These are phyloP conservation scores for Cyrtodaria siliqua DNA, from an alignment of 2,888 invertebrate genomes.

Conservation along the genomic window DNA sequence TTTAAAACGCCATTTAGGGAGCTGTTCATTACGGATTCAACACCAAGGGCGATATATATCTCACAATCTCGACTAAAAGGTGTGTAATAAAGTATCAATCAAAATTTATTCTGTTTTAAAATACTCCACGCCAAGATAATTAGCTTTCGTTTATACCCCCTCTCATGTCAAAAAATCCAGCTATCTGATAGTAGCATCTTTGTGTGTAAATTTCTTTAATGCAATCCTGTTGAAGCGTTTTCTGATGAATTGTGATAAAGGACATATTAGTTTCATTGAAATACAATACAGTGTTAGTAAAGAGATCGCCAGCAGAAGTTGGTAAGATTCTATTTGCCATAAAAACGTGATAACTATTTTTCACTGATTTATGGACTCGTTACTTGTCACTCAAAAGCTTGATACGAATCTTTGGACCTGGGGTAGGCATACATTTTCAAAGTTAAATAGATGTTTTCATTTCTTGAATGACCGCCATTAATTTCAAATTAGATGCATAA, in stretches of 20 bases:
- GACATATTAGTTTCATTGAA: constrained; percentile 55
- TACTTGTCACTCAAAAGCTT: constrained; percentile 44
- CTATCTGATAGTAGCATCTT: constrained; percentile 25
- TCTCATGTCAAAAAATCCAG: constrained; percentile 8
- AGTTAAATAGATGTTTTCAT: constrained; percentile 56
- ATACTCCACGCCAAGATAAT: constrained; percentile 33
- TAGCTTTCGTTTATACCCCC: constrained; percentile 16
- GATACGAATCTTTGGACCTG: constrained; percentile 35
- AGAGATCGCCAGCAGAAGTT: constrained; percentile 7
- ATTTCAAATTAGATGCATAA: constrained; percentile 65
- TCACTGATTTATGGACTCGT: constrained; percentile 39
- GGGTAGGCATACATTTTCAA: constrained; percentile 31
- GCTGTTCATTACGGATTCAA: too few species aligned
- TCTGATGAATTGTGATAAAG: constrained; percentile 39
- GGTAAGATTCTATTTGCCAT: constrained; percentile 36
- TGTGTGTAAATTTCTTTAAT: constrained; percentile 50
- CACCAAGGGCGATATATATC: constrained; percentile 3
- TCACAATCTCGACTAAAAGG: constrained; percentile 24
- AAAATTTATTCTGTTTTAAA: constrained; percentile 31
- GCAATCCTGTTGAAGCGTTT: constrained; percentile 39
- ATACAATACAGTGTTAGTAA: constrained; percentile 57
- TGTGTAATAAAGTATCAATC: constrained; percentile 35
- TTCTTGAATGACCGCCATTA: constrained; percentile 59
- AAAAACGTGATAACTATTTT: constrained; percentile 46
- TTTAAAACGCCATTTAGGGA: too few species aligned